Evolutionary conservation across 2,797 vertebrate genomes (phyloP).

Genomic region (Esox lucius): DNA sequence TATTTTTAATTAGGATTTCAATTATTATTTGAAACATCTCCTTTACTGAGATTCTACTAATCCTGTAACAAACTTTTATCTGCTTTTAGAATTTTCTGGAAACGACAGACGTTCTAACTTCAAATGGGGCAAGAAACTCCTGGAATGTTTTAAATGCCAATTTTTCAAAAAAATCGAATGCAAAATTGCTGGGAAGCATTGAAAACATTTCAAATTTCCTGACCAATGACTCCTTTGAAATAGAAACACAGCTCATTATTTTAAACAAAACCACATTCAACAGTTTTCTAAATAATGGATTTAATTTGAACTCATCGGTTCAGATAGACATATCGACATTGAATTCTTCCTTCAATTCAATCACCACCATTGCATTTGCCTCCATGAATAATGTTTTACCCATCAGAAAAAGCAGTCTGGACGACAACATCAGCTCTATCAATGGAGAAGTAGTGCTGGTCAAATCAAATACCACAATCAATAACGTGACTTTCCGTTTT

Average conservation of each 20-base stretch:
- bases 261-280: slow-evolving; percentile 56
- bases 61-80: neutral
- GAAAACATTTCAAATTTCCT: slow-evolving; percentile 63
- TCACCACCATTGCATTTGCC: slow-evolving; percentile 80
- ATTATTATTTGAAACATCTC: neutral
- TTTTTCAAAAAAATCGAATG: slow-evolving; percentile 35
- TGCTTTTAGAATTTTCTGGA: slow-evolving; percentile 75
- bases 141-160: slow-evolving; percentile 74
- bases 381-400: slow-evolving; percentile 74
- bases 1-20: neutral
- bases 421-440: slow-evolving; percentile 35
- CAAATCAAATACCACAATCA: slow-evolving; percentile 54
- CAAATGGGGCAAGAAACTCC: slow-evolving; percentile 27
- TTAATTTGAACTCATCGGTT: slow-evolving; percentile 63
- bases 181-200: slow-evolving; percentile 71
- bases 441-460: slow-evolving; percentile 79
- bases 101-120: slow-evolving; percentile 68
- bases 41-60: neutral
- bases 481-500: slow-evolving; percentile 75
- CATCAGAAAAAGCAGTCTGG: slow-evolving; percentile 23
- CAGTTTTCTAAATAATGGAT: neutral
- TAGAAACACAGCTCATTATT: slow-evolving; percentile 51
- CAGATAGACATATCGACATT: slow-evolving; percentile 57
- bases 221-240: slow-evolving; percentile 34
- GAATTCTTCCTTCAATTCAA: neutral